phyloP scores from a whole-genome alignment of 2,797 vertebrate genomes.

The Enteromius paludinosus region DNA sequence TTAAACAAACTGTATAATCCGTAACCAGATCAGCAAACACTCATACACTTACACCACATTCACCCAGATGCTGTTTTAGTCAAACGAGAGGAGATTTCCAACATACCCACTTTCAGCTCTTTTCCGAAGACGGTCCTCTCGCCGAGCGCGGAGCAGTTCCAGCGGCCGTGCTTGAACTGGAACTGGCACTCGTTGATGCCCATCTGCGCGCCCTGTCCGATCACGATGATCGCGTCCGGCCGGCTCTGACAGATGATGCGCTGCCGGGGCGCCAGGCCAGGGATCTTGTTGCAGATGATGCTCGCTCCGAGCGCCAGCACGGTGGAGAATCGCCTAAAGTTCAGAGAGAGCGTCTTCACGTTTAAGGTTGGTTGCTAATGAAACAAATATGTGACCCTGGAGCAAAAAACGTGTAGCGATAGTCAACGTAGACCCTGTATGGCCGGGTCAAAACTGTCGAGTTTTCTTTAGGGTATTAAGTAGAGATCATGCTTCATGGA shows the following conservation, averaged over 20 bases:
- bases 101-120: constrained; percentile 99
- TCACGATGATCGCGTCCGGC: constrained; percentile 98
- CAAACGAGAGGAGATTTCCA: constrained; percentile 59
- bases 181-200: constrained; percentile 99
- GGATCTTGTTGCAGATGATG: constrained; percentile 99
- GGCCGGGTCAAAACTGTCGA: background rate
- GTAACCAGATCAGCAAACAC: constrained; percentile 8
- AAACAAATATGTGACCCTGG: background rate
- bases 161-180: constrained; percentile 95
- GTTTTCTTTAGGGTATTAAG: background rate
- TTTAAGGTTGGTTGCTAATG: background rate
- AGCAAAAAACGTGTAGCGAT: background rate
- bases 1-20: constrained; percentile 1
- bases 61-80: background rate
- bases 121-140: constrained; percentile 98
- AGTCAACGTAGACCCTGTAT: background rate
- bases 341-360: background rate
- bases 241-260: constrained; percentile 98
- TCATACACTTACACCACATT: background rate
- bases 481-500: background rate
- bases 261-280: constrained; percentile 94
- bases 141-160: constrained; percentile 98
- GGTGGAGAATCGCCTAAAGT: constrained; percentile 92
- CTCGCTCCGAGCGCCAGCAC: constrained; percentile 97
- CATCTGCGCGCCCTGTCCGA: constrained; percentile 98